Conservation (phyloP, 2,113 vertebrate species). For the Catharus fuscescens region DNA sequence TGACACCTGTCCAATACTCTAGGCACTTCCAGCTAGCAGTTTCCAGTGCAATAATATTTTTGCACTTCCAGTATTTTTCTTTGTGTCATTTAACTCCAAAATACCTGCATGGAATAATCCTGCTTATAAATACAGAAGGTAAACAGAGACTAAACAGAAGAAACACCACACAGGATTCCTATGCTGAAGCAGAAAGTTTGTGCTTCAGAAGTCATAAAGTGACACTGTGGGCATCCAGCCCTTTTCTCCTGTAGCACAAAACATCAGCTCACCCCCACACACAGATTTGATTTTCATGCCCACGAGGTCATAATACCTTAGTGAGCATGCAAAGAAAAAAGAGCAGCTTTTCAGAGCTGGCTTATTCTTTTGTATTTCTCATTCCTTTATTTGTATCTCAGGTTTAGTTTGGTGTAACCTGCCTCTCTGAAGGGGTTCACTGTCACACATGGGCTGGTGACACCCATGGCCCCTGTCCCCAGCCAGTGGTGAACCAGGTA, state of each 20-base stretch:
- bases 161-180: neutral
- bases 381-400: neutral
- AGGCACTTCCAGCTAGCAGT: neutral
- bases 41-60: neutral
- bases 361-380: neutral
- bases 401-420: neutral
- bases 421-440: neutral
- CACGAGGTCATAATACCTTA: rapidly evolving
- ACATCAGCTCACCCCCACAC: neutral
- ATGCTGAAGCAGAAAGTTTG: neutral
- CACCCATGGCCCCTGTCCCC: neutral
- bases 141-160: neutral
- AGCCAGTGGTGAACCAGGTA: neutral
- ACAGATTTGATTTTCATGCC: neutral
- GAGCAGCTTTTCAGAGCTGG: neutral
- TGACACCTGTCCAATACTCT: neutral
- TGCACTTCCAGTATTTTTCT: neutral
- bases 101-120: neutral
- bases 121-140: neutral
- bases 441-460: neutral
- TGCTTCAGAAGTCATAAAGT: neutral
- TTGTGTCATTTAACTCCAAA: neutral
- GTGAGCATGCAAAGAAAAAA: neutral
- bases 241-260: neutral
- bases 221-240: neutral